Evolutionary conservation across 2,888 invertebrate genomes (phyloP).

Genomic region (Teinopalpus imperialis): DNA sequence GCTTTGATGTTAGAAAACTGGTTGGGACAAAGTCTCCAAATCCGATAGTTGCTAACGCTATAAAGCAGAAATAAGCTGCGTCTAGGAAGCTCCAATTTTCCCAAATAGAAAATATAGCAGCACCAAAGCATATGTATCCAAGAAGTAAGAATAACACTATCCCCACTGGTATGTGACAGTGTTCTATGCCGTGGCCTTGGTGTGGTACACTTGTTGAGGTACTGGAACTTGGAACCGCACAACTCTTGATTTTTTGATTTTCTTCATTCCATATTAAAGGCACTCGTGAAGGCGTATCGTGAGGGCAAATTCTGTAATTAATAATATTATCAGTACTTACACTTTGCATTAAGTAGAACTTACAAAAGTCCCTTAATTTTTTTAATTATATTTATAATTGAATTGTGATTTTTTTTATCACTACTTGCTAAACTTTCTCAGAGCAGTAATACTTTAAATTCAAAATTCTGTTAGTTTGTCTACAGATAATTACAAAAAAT

Average conservation of each 20-base stretch:
- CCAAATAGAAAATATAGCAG: conserved; percentile 89
- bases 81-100: conserved; percentile 91
- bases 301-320: conserved; percentile 75
- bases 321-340: no score
- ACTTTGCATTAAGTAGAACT: no score
- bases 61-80: conserved; percentile 92
- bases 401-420: no score
- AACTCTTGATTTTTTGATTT: conserved; percentile 58
- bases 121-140: conserved; percentile 89
- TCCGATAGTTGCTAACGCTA: conserved; percentile 91
- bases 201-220: conserved; percentile 60
- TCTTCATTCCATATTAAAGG: conserved; percentile 86
- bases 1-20: conserved; percentile 73
- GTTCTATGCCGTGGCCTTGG: conserved; percentile 55
- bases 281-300: conserved; percentile 89
- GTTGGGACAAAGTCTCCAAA: conserved; percentile 89
- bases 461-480: no score
- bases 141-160: conserved; percentile 86
- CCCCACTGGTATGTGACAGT: conserved; percentile 69
- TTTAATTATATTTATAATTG: no score
- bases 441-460: no score
- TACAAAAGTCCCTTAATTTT: no score
- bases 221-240: conserved; percentile 63
- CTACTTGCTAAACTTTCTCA: no score
- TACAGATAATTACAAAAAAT: no score